Conservation (phyloP, 2,888 invertebrate species). For the Lepidonotus clava region DNA sequence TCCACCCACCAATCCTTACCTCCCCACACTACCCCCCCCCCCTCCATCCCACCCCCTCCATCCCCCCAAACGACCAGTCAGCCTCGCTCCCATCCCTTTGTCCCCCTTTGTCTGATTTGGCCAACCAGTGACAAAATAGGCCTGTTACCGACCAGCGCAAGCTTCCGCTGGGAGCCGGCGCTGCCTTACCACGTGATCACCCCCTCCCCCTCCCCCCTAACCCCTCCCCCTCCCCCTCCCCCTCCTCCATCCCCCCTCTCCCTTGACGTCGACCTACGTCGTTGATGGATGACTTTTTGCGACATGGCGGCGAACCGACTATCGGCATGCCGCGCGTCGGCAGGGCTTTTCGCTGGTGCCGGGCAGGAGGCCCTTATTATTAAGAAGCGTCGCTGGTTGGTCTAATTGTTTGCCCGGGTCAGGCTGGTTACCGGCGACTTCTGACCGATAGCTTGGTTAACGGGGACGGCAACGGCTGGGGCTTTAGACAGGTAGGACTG, state of each 20-base stretch:
- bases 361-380: not conserved
- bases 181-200: not conserved
- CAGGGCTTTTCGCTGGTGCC: not conserved
- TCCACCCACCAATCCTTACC: too few relatives aligned
- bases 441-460: conserved; percentile 31
- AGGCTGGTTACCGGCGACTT: not conserved
- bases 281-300: conserved; percentile 12
- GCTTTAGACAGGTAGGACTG: too few relatives aligned
- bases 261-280: not conserved
- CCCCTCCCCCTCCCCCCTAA: not conserved
- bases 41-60: too few relatives aligned
- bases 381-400: conserved; percentile 12
- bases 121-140: too few relatives aligned
- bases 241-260: not conserved
- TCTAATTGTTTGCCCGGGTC: conserved; percentile 19
- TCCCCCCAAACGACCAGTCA: too few relatives aligned
- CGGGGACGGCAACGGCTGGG: too few relatives aligned
- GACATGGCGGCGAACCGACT: conserved; percentile 9
- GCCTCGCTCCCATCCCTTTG: too few relatives aligned
- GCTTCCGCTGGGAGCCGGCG: not conserved
- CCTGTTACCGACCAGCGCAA: not conserved
- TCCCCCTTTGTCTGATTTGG: not conserved
- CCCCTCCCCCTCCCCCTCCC: not conserved
- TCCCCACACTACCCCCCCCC: too few relatives aligned
- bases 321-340: conserved; percentile 24